These are phyloP conservation scores for Brachyalestes nurse DNA, from an alignment of 2,797 vertebrate species.

Conservation along the genomic window DNA sequence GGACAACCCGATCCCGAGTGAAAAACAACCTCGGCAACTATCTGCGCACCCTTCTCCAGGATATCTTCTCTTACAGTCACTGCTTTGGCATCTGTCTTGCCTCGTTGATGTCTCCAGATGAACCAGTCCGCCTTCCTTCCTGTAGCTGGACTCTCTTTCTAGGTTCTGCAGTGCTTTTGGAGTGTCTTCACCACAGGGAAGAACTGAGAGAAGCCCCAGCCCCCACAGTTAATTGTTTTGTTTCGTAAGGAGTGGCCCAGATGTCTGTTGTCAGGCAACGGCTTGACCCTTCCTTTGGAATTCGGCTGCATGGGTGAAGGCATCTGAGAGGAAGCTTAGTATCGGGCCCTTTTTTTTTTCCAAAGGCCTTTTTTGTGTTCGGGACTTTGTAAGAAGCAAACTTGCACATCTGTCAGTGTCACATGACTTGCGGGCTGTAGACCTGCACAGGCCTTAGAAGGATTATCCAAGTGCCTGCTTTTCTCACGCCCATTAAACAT, in stretches of 20 bases:
- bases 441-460: slow-evolving; percentile 48
- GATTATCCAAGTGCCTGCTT: slow-evolving; percentile 61
- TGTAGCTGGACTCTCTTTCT: background rate
- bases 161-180: slow-evolving; percentile 16
- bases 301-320: slow-evolving; percentile 61
- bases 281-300: slow-evolving; percentile 67
- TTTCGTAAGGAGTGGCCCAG: slow-evolving; percentile 64
- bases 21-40: slow-evolving; percentile 6
- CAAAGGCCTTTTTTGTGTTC: slow-evolving; percentile 51
- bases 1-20: slow-evolving; percentile 30
- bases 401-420: slow-evolving; percentile 77
- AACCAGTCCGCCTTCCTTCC: background rate
- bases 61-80: slow-evolving; percentile 14
- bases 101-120: slow-evolving; percentile 8
- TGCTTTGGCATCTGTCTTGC: slow-evolving; percentile 24
- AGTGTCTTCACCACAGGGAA: slow-evolving; percentile 23
- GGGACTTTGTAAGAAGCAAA: slow-evolving; percentile 62
- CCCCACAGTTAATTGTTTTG: slow-evolving; percentile 67
- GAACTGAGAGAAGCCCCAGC: slow-evolving; percentile 57
- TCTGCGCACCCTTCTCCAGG: background rate
- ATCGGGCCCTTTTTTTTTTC: slow-evolving; percentile 57
- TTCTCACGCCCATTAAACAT: slow-evolving; percentile 74
- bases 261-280: slow-evolving; percentile 69
- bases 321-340: slow-evolving; percentile 62
- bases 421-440: slow-evolving; percentile 59